Conservation (phyloP, 1,140 invertebrate species). For the Antheraea pernyi region DNA sequence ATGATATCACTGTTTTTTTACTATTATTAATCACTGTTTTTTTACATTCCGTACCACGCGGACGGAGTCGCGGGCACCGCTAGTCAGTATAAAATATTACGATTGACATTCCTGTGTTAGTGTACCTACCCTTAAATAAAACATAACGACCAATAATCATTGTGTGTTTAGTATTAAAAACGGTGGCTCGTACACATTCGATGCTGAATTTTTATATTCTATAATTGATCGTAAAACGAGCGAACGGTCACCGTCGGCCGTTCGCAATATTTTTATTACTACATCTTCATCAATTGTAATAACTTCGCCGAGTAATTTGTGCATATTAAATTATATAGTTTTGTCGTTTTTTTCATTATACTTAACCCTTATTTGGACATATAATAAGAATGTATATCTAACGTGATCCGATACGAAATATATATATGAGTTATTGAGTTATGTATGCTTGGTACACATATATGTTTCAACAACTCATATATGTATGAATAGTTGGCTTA, state of each 20-base stretch:
- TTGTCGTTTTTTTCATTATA: not conserved
- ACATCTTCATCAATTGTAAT: not conserved
- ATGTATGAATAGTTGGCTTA: too few relatives aligned
- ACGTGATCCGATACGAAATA: too few relatives aligned
- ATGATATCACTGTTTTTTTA: too few relatives aligned
- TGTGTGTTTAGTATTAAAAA: conserved; percentile 31
- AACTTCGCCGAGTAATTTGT: not conserved
- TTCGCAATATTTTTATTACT: conserved; percentile 5
- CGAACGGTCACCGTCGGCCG: conserved; percentile 6
- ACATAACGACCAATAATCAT: conserved; percentile 37
- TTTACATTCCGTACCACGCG: too few relatives aligned
- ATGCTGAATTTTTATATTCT: conserved; percentile 28
- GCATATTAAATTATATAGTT: not conserved
- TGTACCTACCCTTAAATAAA: conserved; percentile 5
- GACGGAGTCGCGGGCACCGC: too few relatives aligned
- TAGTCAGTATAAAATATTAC: too few relatives aligned
- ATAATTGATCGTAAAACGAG: conserved; percentile 45
- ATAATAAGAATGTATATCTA: too few relatives aligned
- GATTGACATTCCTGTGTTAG: not conserved
- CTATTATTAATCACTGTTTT: too few relatives aligned
- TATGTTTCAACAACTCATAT: too few relatives aligned
- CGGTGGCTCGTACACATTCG: conserved; percentile 16
- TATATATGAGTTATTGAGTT: too few relatives aligned
- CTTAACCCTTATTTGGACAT: too few relatives aligned
- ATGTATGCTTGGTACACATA: too few relatives aligned